Base-by-base conservation (phyloP, 2,113 vertebrate genomes). In the Urocynchramus pylzowi region DNA sequence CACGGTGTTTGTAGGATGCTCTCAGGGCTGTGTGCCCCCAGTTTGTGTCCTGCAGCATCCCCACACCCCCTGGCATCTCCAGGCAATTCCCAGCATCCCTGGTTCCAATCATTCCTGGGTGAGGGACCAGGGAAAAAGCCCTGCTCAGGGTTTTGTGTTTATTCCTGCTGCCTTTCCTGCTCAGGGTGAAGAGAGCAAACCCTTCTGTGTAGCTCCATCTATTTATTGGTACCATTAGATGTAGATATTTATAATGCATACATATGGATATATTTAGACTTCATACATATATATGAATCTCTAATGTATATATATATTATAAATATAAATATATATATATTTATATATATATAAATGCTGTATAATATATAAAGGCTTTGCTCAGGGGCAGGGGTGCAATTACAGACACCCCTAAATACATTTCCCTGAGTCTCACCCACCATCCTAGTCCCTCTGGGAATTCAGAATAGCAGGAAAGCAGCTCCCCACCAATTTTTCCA, bases 1-100 rank as follows among this genome's bases (percentile, higher is more conserved):
- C 63, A 1, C 2, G 4, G 50, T 11, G 61, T 15, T 35, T 7
- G 67, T 1, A 4, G 20, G 63, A 3, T 11, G 47, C 50, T 61
- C 27, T 9, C 13, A 5, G 53, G 26, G 50, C 41, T 10, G 0
- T 1, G 3, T 16, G 10, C 10, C n/a, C 13, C 24, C 22, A 3
- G 9, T 8, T 16, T 1, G 0, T 35, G 44, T 6, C 61, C 84
- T 22, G 6, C 54, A 41, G 54, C 2, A 10, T 10, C 49, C 70
- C 44, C 50, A 16, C 24, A 61, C 13, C 65, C 56, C 50, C 61
- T 4, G 37, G 19, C 23, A 21, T 23, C 39, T 30, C 31, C 53
- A 21, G 44, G n/a, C 3, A 0, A 27, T 37, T 44, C n/a, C 84
- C 31, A 52, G 20, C 31, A 26, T 16, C 47, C 3, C 78, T 15